Conservation (phyloP, 2,888 invertebrate species). For the Polymixis flavicincta region DNA sequence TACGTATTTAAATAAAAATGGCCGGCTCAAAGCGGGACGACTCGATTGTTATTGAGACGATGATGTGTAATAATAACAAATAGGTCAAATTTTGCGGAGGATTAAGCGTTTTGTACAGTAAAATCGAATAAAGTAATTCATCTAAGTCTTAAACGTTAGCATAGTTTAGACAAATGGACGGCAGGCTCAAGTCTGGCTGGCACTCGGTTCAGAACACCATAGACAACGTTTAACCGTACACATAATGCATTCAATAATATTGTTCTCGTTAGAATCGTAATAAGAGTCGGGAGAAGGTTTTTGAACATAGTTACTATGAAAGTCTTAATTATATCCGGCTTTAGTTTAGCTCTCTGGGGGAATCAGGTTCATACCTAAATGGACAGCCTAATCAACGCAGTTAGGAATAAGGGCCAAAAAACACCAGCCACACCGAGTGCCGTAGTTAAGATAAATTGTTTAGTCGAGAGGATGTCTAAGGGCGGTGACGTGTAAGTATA, state of each 20-base stretch:
- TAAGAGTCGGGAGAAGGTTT: conserved; percentile 11
- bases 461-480: conserved; percentile 78
- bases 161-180: conserved; percentile 82
- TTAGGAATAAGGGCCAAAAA: conserved; percentile 18
- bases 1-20: conserved; percentile 82
- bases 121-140: conserved; percentile 80
- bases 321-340: conserved; percentile 36
- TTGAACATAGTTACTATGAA: conserved; percentile 43
- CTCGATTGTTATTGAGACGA: conserved; percentile 74
- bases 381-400: conserved; percentile 53
- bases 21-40: conserved; percentile 83
- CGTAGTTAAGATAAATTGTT: conserved; percentile 80
- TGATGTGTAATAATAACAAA: conserved; percentile 76
- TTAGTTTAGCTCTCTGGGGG: conserved; percentile 44
- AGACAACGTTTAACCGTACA: conserved; percentile 19
- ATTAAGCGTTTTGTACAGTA: conserved; percentile 89
- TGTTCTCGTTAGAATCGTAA: conserved; percentile 21
- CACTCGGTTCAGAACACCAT: conserved; percentile 72
- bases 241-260: conserved; percentile 22
- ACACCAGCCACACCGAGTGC: conserved; percentile 76
- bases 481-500: conserved; percentile 71
- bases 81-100: conserved; percentile 88
- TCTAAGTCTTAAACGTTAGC: conserved; percentile 82
- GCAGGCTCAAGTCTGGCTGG: conserved; percentile 74
- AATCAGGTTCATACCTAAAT: conserved; percentile 48